Conservation (phyloP, 2,888 invertebrate species). For the Nomada ferruginata region DNA sequence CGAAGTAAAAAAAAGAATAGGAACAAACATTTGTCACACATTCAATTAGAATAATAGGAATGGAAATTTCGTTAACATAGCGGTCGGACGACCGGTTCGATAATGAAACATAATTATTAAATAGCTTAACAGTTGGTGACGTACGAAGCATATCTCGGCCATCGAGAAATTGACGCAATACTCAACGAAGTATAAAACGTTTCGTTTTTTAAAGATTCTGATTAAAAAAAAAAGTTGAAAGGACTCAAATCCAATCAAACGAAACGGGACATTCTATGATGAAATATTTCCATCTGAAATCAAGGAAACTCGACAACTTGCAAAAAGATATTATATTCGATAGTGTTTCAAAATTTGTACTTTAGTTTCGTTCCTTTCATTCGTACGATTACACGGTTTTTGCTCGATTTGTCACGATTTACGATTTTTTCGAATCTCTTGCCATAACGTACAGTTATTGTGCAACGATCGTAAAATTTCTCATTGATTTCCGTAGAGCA, state of each 20-base stretch:
- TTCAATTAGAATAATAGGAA: too few species aligned
- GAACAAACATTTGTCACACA: too few species aligned
- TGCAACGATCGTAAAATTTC: not conserved
- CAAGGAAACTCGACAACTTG: not conserved
- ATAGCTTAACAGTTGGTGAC: conserved; percentile 4
- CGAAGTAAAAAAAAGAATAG: too few species aligned
- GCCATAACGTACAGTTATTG: not conserved
- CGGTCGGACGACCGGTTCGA: too few species aligned
- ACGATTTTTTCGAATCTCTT: conserved; percentile 11
- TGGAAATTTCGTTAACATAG: too few species aligned
- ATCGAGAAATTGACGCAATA: not conserved
- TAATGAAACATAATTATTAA: not conserved
- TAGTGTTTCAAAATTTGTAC: not conserved
- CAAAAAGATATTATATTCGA: not conserved
- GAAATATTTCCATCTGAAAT: not conserved
- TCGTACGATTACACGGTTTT: not conserved
- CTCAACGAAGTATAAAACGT: not conserved
- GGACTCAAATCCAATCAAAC: not conserved
- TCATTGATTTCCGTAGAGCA: not conserved
- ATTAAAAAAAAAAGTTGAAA: not conserved
- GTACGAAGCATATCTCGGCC: not conserved
- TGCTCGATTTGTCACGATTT: not conserved
- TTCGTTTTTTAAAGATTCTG: not conserved
- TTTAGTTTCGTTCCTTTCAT: not conserved
- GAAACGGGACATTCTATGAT: not conserved